Conservation (phyloP, 2,888 invertebrate genomes). For the Laspeyria flexula region DNA sequence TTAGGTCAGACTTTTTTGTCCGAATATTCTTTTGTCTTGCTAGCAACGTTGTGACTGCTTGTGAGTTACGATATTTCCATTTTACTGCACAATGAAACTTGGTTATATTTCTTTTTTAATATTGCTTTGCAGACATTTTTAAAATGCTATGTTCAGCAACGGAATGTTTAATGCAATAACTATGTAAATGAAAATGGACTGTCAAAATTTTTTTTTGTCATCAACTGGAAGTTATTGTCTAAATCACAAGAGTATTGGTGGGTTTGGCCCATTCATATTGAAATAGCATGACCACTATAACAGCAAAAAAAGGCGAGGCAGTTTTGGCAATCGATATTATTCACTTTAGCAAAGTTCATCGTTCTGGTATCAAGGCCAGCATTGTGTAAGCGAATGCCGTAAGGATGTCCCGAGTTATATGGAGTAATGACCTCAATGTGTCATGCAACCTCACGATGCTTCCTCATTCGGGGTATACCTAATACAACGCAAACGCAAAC, state of each 20-base stretch:
- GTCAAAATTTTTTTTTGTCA: too few relatives aligned
- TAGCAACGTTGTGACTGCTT: conserved; percentile 18
- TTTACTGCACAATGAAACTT: conserved; percentile 13
- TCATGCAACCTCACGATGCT: conserved; percentile 6
- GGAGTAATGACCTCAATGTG: conserved; percentile 30
- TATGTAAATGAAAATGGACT: too few relatives aligned
- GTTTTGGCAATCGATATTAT: conserved; percentile 37
- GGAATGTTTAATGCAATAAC: too few relatives aligned
- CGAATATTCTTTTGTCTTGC: conserved; percentile 31
- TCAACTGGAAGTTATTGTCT: neutral
- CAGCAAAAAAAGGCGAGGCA: conserved; percentile 5
- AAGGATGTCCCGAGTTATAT: conserved; percentile 34
- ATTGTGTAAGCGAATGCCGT: conserved; percentile 28
- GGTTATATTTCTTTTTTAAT: neutral
- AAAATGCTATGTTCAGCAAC: too few relatives aligned
- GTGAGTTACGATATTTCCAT: conserved; percentile 13
- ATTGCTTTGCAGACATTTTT: neutral
- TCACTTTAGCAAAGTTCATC: conserved; percentile 39
- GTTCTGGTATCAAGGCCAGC: conserved; percentile 39
- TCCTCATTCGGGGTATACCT: conserved; percentile 6
- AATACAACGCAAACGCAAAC: neutral
- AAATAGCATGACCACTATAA: conserved; percentile 4
- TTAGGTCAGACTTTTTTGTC: conserved; percentile 34
- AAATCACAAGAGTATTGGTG: neutral
- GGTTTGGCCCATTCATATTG: neutral